These are phyloP conservation scores for Phoenicopterus ruber DNA, from an alignment of 2,113 vertebrate species.

Conservation along the genomic window DNA sequence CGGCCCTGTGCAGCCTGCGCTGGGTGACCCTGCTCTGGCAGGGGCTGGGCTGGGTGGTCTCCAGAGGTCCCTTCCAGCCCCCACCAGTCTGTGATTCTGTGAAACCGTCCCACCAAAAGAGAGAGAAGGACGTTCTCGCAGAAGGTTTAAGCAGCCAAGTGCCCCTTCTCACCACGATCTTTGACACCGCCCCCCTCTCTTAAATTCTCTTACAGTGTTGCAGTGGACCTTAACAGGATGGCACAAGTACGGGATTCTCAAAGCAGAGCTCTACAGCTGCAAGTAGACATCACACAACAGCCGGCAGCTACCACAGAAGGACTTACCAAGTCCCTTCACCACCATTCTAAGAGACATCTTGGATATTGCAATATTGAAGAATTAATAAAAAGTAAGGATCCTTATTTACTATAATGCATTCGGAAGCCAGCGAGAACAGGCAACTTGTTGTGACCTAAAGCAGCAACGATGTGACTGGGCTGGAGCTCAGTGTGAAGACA, in stretches of 20 bases:
- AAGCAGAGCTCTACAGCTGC: not conserved
- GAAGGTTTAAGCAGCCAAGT: not conserved
- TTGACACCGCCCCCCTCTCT: not conserved
- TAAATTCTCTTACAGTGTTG: not conserved
- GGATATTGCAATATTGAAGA: not conserved
- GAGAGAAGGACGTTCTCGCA: not conserved
- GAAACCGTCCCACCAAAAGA: not conserved
- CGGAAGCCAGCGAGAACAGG: not conserved
- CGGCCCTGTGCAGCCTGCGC: too few relatives aligned
- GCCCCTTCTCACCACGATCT: not conserved
- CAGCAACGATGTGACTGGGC: not conserved
- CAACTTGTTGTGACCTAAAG: not conserved
- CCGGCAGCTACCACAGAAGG: accelerated
- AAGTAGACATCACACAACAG: not conserved
- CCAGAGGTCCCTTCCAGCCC: too few relatives aligned
- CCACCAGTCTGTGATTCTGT: too few relatives aligned
- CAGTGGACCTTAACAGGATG: not conserved
- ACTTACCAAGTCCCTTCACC: not conserved
- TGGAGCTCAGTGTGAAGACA: not conserved
- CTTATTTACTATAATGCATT: not conserved
- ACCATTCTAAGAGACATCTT: not conserved
- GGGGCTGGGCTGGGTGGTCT: too few relatives aligned
- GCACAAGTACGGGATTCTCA: not conserved
- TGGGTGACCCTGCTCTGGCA: too few relatives aligned
- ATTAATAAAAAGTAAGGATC: not conserved